phyloP scores from a whole-genome alignment of 1,140 invertebrate species.

The Hypothenemus hampei region DNA sequence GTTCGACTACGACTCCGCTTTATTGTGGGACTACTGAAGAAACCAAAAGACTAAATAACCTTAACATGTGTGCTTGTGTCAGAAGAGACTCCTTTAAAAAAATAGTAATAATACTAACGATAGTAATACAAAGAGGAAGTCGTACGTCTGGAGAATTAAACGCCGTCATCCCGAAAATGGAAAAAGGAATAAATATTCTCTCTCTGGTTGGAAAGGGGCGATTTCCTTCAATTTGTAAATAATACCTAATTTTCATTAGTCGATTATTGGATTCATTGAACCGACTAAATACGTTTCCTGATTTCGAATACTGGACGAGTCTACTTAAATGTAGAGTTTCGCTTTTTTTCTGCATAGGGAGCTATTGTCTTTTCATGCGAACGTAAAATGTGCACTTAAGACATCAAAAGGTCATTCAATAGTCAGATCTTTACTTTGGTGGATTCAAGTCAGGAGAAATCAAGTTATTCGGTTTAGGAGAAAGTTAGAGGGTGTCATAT shows the following conservation, averaged over 20 bases:
- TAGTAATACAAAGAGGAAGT: too few relatives aligned
- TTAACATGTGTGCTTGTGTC: too few relatives aligned
- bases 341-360: conserved; percentile 15
- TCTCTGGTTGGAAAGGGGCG: not conserved
- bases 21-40: conserved; percentile 2
- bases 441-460: too few relatives aligned
- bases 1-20: conserved; percentile 7
- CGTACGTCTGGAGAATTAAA: too few relatives aligned
- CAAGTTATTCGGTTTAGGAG: not conserved
- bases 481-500: not conserved
- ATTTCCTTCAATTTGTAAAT: conserved; percentile 19
- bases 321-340: conserved; percentile 18
- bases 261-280: conserved; percentile 24
- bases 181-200: not conserved
- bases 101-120: too few relatives aligned
- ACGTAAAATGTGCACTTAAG: not conserved
- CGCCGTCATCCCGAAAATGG: too few relatives aligned
- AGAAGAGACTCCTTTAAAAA: too few relatives aligned
- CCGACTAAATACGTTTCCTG: conserved; percentile 28
- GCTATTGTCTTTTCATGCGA: not conserved
- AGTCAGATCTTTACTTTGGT: not conserved
- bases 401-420: not conserved
- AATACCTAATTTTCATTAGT: conserved; percentile 31
- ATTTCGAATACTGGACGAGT: conserved; percentile 25
- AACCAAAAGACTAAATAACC: too few relatives aligned